Evolutionary conservation across 2,888 invertebrate species (phyloP), one percentile per base, ranked within the genome.

Genomic region (Eurytoma californica): DNA sequence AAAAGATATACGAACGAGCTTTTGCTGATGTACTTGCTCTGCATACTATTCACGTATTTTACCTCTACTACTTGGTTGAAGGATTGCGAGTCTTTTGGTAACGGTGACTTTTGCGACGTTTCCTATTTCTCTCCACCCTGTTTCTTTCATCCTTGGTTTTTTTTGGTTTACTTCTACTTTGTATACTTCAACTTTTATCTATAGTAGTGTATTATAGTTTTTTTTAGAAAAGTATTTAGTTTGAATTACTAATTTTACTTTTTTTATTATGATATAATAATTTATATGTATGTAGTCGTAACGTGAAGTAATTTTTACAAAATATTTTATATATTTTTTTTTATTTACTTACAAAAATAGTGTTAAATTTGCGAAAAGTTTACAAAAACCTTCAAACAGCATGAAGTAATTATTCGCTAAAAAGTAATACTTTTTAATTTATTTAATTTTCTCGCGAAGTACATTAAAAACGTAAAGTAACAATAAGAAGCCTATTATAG

Each of bases 171-270:
- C 39, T 7, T 39, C 39, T 39, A 63, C 47, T 68, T 30, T 51
- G 30, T 68, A 24, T 57, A 20, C 20, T 61, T 72, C n/a, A 68
- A 53, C 39, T 24, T 55, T 49, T n/a, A n/a, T 72, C 53, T 20
- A 13, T 51, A 53, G 73, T 73, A 69, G 63, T 69, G 20, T 20
- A 49, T 67, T 60, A 55, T n/a, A 9, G 39, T 39, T 39, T 39
- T 39, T 68, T 39, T 61, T 69, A 70, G 57, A 55, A 55, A 69
- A 28, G 30, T 65, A 61, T 65, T 68, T 75, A 77, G 70, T 55
- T 63, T 20, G 51, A 60, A 28, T 60, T 47, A 13, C 24, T 72
- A 16, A 30, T 61, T 13, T 24, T 51, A 18, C 24, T 24, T 24
- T 16, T 68, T 39, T 30, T n/a, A 18, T 24, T 13, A 12, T 55